Percentiles rank a stretch among this genome's conserved stretches.
Evolutionary conservation across 2,797 vertebrate species (phyloP).

Genomic region (Eremophila alpestris): DNA sequence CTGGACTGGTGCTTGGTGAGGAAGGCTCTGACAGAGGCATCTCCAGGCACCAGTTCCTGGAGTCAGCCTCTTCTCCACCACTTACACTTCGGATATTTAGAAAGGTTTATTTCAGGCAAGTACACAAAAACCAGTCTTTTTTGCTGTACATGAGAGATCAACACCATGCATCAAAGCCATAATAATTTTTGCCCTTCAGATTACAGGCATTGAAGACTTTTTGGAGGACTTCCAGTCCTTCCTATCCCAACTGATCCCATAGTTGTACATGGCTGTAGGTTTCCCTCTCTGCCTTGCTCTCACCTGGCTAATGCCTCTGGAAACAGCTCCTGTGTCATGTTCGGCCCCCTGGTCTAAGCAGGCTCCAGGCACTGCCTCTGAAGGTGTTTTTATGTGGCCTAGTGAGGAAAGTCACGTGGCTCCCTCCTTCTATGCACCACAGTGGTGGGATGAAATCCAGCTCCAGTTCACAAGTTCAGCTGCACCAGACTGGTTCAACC

Average conservation of each 20-base stretch:
- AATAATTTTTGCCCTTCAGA: neutral
- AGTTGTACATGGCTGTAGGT: accelerated
- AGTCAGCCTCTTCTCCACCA: neutral
- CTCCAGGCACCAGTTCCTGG: neutral
- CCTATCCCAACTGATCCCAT: neutral
- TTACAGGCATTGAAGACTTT: neutral
- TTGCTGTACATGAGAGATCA: neutral
- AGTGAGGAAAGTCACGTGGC: neutral
- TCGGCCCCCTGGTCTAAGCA: neutral
- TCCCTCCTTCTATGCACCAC: neutral
- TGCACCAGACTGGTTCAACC: neutral
- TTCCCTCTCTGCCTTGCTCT: neutral
- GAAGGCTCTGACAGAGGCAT: neutral
- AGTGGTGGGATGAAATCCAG: neutral
- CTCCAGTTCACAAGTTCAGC: slow-evolving; percentile 8
- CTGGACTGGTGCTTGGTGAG: neutral
- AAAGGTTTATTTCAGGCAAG: neutral
- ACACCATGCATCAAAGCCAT: neutral
- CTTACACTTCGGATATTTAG: neutral
- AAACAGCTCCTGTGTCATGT: neutral
- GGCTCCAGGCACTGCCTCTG: neutral
- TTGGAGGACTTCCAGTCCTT: neutral
- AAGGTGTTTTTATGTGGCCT: neutral
- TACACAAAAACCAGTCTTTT: neutral
- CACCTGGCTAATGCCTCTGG: neutral